Evolutionary conservation across 1,140 invertebrate genomes (phyloP).

Genomic region (Drosophila kepulauana): DNA sequence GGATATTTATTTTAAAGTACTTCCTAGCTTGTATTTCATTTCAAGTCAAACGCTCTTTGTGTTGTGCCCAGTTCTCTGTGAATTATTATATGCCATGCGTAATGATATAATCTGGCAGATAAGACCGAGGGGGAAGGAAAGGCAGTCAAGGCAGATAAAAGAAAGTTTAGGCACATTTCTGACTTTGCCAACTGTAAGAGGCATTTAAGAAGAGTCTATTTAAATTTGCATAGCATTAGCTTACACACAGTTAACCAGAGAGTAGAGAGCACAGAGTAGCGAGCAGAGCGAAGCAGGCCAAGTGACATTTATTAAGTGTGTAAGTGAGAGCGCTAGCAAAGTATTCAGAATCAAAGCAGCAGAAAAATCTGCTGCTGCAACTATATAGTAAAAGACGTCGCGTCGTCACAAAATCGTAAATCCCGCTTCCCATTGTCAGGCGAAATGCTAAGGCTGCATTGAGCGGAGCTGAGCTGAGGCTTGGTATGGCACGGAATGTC

Average conservation of each 20-base stretch:
- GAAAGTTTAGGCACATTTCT: conserved; percentile 36
- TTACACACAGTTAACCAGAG: neutral
- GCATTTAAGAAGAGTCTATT: conserved; percentile 54
- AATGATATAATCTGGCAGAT: conserved; percentile 62
- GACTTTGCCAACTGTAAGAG: conserved; percentile 26
- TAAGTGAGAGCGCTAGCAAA: conserved; percentile 53
- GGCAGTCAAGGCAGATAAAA: conserved; percentile 32
- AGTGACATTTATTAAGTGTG: conserved; percentile 68
- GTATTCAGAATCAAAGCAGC: conserved; percentile 77
- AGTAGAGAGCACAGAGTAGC: neutral
- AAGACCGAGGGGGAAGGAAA: neutral
- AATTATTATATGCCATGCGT: conserved; percentile 54
- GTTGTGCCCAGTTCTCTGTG: conserved; percentile 18
- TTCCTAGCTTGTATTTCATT: neutral
- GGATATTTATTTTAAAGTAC: neutral
- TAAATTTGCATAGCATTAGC: conserved; percentile 74
- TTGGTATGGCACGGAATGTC: neutral
- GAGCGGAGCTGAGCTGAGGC: neutral
- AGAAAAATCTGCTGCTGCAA: conserved; percentile 59
- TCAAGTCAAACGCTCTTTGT: neutral
- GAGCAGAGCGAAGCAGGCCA: conserved; percentile 3
- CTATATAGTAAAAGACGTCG: conserved; percentile 1
- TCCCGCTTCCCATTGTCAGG: conserved; percentile 55
- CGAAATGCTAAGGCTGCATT: conserved; percentile 30
- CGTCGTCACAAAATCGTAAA: conserved; percentile 24